A percentile compares a stretch with the other conserved stretches of the same genome.
Conservation (phyloP, 2,888 invertebrate species). For the Idaea aversata region DNA sequence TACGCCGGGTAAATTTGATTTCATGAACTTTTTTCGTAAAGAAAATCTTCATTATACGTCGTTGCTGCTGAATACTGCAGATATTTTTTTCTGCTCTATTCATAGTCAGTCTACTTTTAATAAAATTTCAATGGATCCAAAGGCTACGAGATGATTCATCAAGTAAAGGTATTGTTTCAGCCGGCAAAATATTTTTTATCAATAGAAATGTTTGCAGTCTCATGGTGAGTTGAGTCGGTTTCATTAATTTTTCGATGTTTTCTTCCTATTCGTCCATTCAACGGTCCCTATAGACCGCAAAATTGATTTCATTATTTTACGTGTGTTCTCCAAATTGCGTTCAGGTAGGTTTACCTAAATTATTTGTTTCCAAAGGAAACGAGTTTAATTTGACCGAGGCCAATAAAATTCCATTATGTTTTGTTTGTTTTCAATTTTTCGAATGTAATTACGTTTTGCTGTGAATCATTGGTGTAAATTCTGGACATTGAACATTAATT, state of each 20-base stretch:
- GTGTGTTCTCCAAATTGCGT: slow-evolving; percentile 28
- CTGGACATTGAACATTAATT: not conserved
- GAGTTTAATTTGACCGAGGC: slow-evolving; percentile 26
- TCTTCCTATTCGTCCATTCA: slow-evolving; percentile 42
- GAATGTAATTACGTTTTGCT: slow-evolving; percentile 14
- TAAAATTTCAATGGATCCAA: slow-evolving; percentile 31
- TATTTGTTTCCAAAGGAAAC: slow-evolving; percentile 20
- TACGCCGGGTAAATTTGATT: not conserved
- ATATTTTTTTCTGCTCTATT: not conserved
- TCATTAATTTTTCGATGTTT: slow-evolving; percentile 48
- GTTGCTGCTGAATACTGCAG: not conserved
- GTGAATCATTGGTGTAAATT: not conserved
- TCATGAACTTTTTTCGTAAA: not conserved
- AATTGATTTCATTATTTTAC: slow-evolving; percentile 59
- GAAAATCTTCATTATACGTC: not conserved
- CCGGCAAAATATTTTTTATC: slow-evolving; percentile 42
- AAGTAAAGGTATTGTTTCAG: slow-evolving; percentile 40
- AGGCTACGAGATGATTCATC: slow-evolving; percentile 34
- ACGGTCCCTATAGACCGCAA: slow-evolving; percentile 38
- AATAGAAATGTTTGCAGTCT: slow-evolving; percentile 44
- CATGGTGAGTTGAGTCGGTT: slow-evolving; percentile 52
- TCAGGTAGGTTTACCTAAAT: slow-evolving; percentile 15
- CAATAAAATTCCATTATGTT: slow-evolving; percentile 30
- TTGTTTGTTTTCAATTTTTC: slow-evolving; percentile 25
- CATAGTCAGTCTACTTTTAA: slow-evolving; percentile 9